A percentile compares a stretch with the other conserved stretches of the same genome.
phyloP scores from a whole-genome alignment of 1,140 invertebrate species.

The Drosophila ohnishii region DNA sequence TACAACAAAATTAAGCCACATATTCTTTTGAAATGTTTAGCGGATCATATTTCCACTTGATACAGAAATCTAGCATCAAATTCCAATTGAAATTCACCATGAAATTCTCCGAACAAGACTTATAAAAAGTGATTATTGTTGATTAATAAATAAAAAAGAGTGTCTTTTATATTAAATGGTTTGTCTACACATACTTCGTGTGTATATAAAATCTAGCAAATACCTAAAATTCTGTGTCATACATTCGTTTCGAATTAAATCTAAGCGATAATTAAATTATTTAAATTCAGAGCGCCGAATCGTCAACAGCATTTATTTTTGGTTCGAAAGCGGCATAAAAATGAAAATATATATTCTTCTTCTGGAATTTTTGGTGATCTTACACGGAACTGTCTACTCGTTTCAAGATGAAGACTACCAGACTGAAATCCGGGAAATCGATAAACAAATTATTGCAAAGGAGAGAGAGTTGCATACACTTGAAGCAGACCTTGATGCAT shows the following conservation, averaged over 20 bases:
- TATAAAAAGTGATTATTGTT: constrained; percentile 13
- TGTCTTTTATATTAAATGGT: not conserved
- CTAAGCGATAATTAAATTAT: not conserved
- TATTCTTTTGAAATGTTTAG: constrained; percentile 19
- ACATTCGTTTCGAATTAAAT: not conserved
- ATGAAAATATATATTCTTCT: constrained; percentile 12
- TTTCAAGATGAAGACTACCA: not conserved
- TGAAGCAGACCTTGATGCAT: not conserved
- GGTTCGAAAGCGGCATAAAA: not conserved
- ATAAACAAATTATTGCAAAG: not conserved
- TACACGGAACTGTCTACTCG: not conserved
- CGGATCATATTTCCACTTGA: constrained; percentile 27
- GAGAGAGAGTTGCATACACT: not conserved
- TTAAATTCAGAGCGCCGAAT: not conserved
- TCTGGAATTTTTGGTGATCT: not conserved
- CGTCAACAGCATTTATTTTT: not conserved
- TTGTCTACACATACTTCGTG: not conserved
- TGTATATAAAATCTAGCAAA: not conserved
- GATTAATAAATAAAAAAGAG: constrained; percentile 1
- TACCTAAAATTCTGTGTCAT: not conserved
- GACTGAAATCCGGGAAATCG: too few species aligned
- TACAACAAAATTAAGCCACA: constrained; percentile 20
- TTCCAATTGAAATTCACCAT: constrained; percentile 60
- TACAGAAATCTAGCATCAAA: constrained; percentile 54
- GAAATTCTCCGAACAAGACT: constrained; percentile 18